Percentiles rank a stretch among this genome's conserved stretches.
Conservation (phyloP, 2,113 vertebrate species). For the Clinocottus analis region DNA sequence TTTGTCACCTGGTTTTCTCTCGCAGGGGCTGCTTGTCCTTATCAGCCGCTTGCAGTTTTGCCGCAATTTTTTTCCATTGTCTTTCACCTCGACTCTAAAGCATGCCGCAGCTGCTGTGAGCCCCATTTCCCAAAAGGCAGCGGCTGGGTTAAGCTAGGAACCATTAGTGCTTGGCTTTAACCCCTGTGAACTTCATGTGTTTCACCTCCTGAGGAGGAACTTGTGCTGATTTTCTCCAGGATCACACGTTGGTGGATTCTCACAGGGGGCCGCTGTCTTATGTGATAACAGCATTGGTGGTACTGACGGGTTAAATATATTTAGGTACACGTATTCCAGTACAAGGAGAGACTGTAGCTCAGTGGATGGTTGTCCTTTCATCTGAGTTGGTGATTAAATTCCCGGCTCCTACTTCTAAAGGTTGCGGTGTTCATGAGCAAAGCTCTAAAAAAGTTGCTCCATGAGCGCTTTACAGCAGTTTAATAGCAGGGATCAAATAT, state of each 20-base stretch:
- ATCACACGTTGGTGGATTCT: conserved; percentile 57
- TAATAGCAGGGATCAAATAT: neutral
- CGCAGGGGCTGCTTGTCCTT: conserved; percentile 74
- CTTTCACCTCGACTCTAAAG: conserved; percentile 68
- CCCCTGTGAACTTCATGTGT: conserved; percentile 67
- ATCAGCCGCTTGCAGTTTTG: conserved; percentile 82
- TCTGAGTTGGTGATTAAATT: neutral
- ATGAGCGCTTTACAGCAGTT: neutral
- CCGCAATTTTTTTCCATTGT: conserved; percentile 76
- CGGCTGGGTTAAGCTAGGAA: conserved; percentile 65
- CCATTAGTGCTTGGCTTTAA: conserved; percentile 71
- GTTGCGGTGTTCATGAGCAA: neutral
- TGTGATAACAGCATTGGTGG: conserved; percentile 41
- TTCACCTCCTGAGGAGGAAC: conserved; percentile 65
- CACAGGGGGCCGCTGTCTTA: conserved; percentile 36
- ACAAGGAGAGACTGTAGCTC: neutral
- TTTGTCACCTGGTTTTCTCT: conserved; percentile 82
- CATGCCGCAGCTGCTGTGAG: conserved; percentile 65
- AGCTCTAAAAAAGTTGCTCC: neutral
- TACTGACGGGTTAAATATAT: neutral
- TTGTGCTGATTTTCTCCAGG: conserved; percentile 48
- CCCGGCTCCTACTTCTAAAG: neutral
- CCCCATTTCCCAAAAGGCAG: conserved; percentile 64
- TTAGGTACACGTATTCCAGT: neutral
- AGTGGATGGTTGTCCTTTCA: neutral